phyloP scores from a whole-genome alignment of 2,888 invertebrate species.

The Melitaea athalia region DNA sequence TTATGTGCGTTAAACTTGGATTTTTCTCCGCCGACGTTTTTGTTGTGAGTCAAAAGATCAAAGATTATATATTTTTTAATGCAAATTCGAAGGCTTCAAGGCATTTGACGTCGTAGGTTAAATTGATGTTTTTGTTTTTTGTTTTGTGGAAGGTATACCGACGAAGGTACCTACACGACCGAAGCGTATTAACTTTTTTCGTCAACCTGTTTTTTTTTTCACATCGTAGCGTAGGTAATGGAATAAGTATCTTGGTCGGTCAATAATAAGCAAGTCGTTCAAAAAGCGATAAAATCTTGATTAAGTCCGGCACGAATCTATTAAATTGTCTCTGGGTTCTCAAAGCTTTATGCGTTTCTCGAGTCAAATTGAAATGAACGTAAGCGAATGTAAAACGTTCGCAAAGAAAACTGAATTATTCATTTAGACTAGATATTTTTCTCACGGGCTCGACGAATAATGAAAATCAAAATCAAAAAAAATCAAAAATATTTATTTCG shows the following conservation, averaged over 20 bases:
- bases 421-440: conserved; percentile 28
- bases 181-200: conserved; percentile 13
- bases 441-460: conserved; percentile 24
- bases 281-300: conserved; percentile 36
- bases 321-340: conserved; percentile 36
- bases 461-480: too few species aligned
- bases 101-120: conserved; percentile 14
- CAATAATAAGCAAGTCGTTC: conserved; percentile 28
- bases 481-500: too few species aligned
- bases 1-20: conserved; percentile 66
- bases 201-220: conserved; percentile 25
- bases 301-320: conserved; percentile 39
- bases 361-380: conserved; percentile 32
- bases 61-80: conserved; percentile 34
- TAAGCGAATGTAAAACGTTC: conserved; percentile 30
- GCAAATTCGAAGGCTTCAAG: conserved; percentile 9
- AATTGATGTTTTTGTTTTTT: conserved; percentile 15
- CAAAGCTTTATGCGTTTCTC: conserved; percentile 32
- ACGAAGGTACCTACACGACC: not conserved
- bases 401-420: conserved; percentile 30
- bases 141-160: not conserved
- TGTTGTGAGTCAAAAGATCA: conserved; percentile 66
- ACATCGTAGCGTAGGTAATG: conserved; percentile 27
- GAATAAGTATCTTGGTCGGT: conserved; percentile 25
- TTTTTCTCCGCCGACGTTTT: conserved; percentile 61